Conservation (phyloP, 2,113 vertebrate genomes). For the Hemiprocne comata region DNA sequence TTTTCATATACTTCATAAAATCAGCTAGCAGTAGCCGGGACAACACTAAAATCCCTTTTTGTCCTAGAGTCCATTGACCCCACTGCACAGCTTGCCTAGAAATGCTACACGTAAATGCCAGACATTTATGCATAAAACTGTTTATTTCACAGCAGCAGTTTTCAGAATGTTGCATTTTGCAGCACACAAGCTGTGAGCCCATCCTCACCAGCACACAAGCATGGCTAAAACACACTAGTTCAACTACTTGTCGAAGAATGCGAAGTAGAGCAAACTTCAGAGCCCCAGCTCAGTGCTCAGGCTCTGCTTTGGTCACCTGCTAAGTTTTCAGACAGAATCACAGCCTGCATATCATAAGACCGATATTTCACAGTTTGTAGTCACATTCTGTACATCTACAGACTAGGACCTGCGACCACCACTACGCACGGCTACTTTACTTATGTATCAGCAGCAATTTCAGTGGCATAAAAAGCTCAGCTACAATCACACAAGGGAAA, state of each 20-base stretch:
- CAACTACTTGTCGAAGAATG: neutral
- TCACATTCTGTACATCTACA: neutral
- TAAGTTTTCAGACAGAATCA: neutral
- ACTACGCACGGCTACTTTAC: neutral
- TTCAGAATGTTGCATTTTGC: neutral
- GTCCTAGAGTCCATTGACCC: neutral
- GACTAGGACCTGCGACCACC: neutral
- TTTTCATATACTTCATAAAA: neutral
- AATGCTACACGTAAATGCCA: neutral
- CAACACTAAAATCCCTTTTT: neutral
- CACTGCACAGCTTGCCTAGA: neutral
- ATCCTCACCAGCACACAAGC: rapidly evolving
- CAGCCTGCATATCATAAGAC: neutral
- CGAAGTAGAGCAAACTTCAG: neutral
- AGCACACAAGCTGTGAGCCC: neutral
- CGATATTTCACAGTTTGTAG: constrained; percentile 3
- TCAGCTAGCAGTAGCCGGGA: neutral
- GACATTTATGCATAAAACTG: neutral
- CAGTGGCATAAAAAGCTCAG: neutral
- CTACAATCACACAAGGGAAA: neutral
- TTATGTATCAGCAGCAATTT: neutral
- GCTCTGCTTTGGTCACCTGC: neutral
- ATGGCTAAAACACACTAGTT: neutral
- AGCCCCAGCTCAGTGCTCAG: neutral
- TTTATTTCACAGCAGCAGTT: neutral